phyloP scores from a whole-genome alignment of 2,888 invertebrate species.

The Eubasilissa splendida region DNA sequence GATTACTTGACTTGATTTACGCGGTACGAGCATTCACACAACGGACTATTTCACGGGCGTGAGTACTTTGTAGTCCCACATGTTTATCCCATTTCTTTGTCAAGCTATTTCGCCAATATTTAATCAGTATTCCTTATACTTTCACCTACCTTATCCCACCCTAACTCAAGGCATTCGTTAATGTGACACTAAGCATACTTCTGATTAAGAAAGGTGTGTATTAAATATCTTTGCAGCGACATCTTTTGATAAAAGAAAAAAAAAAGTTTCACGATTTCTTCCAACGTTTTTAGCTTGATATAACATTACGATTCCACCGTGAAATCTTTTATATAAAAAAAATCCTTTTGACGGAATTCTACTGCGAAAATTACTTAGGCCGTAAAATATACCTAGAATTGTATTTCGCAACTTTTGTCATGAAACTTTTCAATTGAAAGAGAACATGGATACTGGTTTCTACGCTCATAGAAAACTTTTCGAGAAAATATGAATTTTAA shows the following conservation, averaged over 20 bases:
- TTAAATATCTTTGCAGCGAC: not conserved
- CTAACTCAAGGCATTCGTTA: not conserved
- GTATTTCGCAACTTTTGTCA: not conserved
- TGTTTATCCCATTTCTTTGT: too few relatives aligned
- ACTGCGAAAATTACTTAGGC: slow-evolving; percentile 1
- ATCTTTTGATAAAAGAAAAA: not conserved
- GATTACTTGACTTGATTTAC: too few relatives aligned
- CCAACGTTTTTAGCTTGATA: slow-evolving; percentile 6
- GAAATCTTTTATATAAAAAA: slow-evolving; percentile 9
- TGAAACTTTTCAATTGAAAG: not conserved
- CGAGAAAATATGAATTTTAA: too few relatives aligned
- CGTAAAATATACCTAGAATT: not conserved
- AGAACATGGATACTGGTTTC: not conserved
- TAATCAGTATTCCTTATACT: too few relatives aligned
- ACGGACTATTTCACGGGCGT: too few relatives aligned
- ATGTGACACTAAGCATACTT: slow-evolving; percentile 6
- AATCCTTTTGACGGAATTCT: slow-evolving; percentile 2
- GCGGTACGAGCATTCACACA: too few relatives aligned
- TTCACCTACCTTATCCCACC: too few relatives aligned
- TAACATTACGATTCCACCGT: not conserved
- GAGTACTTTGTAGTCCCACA: too few relatives aligned
- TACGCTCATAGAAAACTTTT: too few relatives aligned
- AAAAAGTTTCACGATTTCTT: not conserved
- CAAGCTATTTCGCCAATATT: too few relatives aligned
- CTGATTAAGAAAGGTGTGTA: not conserved